phyloP scores from a whole-genome alignment of 2,113 vertebrate species.

The Nibea coibor region DNA sequence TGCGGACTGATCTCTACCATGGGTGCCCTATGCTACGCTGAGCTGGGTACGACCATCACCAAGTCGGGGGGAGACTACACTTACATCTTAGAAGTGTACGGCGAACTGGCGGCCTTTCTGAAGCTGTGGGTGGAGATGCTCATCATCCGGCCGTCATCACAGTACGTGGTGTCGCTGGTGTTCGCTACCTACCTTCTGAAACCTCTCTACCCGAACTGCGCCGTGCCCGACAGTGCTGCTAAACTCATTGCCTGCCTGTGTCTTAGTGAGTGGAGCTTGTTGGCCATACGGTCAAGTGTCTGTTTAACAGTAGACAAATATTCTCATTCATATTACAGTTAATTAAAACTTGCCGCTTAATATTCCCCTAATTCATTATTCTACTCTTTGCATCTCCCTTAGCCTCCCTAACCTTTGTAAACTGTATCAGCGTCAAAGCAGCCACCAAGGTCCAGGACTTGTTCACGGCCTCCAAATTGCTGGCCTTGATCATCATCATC shows the following conservation, averaged over 20 bases:
- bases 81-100: slow-evolving; percentile 84
- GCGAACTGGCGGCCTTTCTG: slow-evolving; percentile 81
- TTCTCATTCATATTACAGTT: not conserved
- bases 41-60: slow-evolving; percentile 83
- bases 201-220: slow-evolving; percentile 79
- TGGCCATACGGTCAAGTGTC: not conserved
- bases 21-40: slow-evolving; percentile 84
- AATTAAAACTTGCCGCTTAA: not conserved
- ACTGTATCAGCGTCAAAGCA: slow-evolving; percentile 83
- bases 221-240: slow-evolving; percentile 76
- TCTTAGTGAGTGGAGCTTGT: slow-evolving; percentile 79
- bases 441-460: slow-evolving; percentile 84
- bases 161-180: slow-evolving; percentile 84
- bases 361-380: not conserved
- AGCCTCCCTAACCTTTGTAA: slow-evolving; percentile 83
- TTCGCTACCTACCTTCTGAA: slow-evolving; percentile 84
- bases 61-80: slow-evolving; percentile 85
- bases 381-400: not conserved
- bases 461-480: slow-evolving; percentile 82
- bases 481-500: slow-evolving; percentile 82
- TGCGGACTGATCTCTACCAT: slow-evolving; percentile 83
- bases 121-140: slow-evolving; percentile 86
- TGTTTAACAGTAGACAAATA: not conserved
- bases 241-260: slow-evolving; percentile 83
- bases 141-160: slow-evolving; percentile 83